phyloP scores from a whole-genome alignment of 2,797 vertebrate species.

The Leptatherina wallacei region DNA sequence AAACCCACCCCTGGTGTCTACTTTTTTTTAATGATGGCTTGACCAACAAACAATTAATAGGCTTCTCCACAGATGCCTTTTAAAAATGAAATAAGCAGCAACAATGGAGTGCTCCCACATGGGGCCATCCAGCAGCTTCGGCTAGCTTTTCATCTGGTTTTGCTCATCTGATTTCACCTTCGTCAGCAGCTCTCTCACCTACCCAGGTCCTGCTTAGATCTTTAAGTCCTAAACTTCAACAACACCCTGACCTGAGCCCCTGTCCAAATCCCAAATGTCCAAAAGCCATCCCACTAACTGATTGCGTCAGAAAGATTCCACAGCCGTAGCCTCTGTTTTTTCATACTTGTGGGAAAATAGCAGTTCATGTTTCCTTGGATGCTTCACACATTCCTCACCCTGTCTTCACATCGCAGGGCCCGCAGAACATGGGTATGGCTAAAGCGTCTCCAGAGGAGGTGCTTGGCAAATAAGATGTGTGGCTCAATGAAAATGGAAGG shows the following conservation, averaged over 20 bases:
- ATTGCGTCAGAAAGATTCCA: slow-evolving; percentile 85
- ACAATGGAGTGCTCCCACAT: slow-evolving; percentile 52
- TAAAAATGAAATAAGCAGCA: slow-evolving; percentile 69
- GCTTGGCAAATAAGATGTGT: slow-evolving; percentile 70
- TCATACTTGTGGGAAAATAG: slow-evolving; percentile 94
- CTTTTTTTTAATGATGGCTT: slow-evolving; percentile 80
- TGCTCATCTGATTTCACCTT: slow-evolving; percentile 56
- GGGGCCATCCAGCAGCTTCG: slow-evolving; percentile 54
- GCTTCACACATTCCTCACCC: slow-evolving; percentile 89
- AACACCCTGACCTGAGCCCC: slow-evolving; percentile 70
- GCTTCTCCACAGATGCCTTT: slow-evolving; percentile 72
- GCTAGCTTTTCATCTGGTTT: slow-evolving; percentile 57
- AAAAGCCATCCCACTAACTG: slow-evolving; percentile 71
- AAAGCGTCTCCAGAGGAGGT: slow-evolving; percentile 64
- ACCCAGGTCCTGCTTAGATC: slow-evolving; percentile 56
- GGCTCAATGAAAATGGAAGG: slow-evolving; percentile 70
- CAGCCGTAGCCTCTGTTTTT: slow-evolving; percentile 82
- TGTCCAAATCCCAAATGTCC: slow-evolving; percentile 68
- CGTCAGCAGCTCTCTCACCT: slow-evolving; percentile 57
- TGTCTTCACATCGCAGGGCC: slow-evolving; percentile 85
- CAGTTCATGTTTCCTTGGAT: slow-evolving; percentile 90
- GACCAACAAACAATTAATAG: slow-evolving; percentile 83
- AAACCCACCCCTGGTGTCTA: slow-evolving; percentile 71
- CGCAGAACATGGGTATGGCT: slow-evolving; percentile 73
- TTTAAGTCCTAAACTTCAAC: slow-evolving; percentile 71